Evolutionary conservation across 2,797 vertebrate species (phyloP).

Genomic region (Tauraco hartlaubi): DNA sequence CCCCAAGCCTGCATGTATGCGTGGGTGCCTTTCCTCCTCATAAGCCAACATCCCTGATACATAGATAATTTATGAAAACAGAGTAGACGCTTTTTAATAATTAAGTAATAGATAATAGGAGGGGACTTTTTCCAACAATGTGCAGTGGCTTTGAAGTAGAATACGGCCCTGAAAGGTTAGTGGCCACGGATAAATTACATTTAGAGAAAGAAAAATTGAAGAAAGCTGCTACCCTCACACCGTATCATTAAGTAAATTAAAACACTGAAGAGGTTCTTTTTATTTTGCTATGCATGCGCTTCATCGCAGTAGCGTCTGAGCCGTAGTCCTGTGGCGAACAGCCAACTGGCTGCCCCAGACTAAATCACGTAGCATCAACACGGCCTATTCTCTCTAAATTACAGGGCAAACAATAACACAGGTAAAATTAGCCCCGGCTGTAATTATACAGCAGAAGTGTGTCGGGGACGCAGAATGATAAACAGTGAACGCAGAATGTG

Average conservation of each 20-base stretch:
- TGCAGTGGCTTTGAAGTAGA: slow-evolving; percentile 37
- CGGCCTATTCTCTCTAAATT: slow-evolving; percentile 68
- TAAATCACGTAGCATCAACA: slow-evolving; percentile 40
- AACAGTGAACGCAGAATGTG: slow-evolving; percentile 44
- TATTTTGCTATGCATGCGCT: neutral
- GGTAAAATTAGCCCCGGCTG: slow-evolving; percentile 77
- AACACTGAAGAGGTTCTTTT: slow-evolving; percentile 32
- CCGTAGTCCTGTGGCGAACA: slow-evolving; percentile 41
- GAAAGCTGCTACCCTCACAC: slow-evolving; percentile 7
- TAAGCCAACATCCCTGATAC: slow-evolving; percentile 53
- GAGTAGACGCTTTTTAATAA: slow-evolving; percentile 81
- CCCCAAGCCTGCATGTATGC: neutral
- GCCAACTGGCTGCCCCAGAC: slow-evolving; percentile 24
- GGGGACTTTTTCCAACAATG: slow-evolving; percentile 32
- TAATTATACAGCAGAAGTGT: slow-evolving; percentile 64
- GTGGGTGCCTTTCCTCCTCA: neutral
- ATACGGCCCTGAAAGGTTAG: slow-evolving; percentile 7
- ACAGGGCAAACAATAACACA: slow-evolving; percentile 78
- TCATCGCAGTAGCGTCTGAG: slow-evolving; percentile 11
- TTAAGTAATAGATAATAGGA: slow-evolving; percentile 80
- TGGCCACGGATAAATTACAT: neutral
- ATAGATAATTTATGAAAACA: slow-evolving; percentile 85
- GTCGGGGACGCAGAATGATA: slow-evolving; percentile 67
- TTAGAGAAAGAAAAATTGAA: slow-evolving; percentile 25
- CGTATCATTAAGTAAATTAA: slow-evolving; percentile 61